Evolutionary conservation across 2,888 invertebrate genomes (phyloP).

Genomic region (Belgica antarctica): DNA sequence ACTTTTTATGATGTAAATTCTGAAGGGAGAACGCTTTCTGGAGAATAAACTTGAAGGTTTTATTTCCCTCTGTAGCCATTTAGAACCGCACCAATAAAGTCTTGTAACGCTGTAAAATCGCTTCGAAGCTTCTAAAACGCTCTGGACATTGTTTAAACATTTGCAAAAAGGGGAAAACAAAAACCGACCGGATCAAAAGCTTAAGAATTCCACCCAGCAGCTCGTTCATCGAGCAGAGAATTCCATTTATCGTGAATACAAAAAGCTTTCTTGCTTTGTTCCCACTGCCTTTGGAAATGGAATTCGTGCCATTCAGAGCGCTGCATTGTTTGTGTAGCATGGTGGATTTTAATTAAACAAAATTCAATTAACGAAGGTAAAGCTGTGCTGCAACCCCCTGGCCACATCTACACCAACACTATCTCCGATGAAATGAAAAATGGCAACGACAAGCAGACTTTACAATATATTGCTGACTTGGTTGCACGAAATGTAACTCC

Average conservation of each 20-base stretch:
- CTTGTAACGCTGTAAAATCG: slow-evolving; percentile 24
- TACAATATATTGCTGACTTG: too few relatives aligned
- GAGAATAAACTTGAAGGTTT: slow-evolving; percentile 24
- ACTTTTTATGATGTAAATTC: neutral
- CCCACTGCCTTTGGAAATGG: neutral
- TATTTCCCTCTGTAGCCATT: slow-evolving; percentile 7
- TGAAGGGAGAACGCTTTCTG: neutral
- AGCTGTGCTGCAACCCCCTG: neutral
- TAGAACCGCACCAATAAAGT: neutral
- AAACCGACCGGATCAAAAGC: slow-evolving; percentile 35
- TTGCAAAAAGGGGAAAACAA: neutral
- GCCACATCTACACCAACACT: too few relatives aligned
- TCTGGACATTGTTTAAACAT: slow-evolving; percentile 35
- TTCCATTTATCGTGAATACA: slow-evolving; percentile 23
- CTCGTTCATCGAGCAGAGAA: neutral
- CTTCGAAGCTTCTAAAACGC: neutral
- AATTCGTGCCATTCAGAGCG: neutral
- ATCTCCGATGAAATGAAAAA: too few relatives aligned
- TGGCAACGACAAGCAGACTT: too few relatives aligned
- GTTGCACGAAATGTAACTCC: too few relatives aligned
- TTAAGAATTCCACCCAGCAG: slow-evolving; percentile 6
- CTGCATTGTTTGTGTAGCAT: neutral
- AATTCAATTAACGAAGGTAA: slow-evolving; percentile 35
- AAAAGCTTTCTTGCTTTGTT: slow-evolving; percentile 23
- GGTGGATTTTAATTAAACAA: slow-evolving; percentile 37